Percentiles rank a stretch among this genome's conserved stretches.
These are phyloP conservation scores for Synanceia verrucosa DNA, from an alignment of 2,797 vertebrate species.

Conservation along the genomic window DNA sequence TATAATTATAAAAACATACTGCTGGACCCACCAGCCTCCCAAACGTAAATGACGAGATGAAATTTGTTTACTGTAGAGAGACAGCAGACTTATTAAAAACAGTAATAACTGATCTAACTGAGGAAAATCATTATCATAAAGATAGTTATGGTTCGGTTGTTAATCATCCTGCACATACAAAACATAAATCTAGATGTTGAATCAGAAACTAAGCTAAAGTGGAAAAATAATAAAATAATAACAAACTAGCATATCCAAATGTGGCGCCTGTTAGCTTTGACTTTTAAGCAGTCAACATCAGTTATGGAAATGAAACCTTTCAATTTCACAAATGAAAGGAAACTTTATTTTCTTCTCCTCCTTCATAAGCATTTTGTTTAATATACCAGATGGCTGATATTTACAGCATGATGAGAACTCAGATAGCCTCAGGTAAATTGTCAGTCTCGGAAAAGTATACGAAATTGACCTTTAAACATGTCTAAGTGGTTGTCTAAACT, in stretches of 20 bases:
- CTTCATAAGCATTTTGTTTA: constrained; percentile 20
- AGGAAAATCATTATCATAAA: too few relatives aligned
- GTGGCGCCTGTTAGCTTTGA: constrained; percentile 11
- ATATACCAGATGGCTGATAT: constrained; percentile 55
- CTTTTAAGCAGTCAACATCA: constrained; percentile 37
- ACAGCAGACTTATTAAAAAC: too few relatives aligned
- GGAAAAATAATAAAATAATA: too few relatives aligned
- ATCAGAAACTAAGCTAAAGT: too few relatives aligned
- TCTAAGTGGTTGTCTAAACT: constrained; percentile 41
- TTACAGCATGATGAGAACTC: constrained; percentile 41
- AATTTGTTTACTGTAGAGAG: too few relatives aligned
- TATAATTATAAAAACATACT: too few relatives aligned
- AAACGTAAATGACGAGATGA: too few relatives aligned
- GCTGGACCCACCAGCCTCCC: too few relatives aligned
- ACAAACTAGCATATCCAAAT: constrained; percentile 12
- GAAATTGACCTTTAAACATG: constrained; percentile 64
- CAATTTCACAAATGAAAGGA: constrained; percentile 44
- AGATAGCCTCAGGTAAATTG: constrained; percentile 53
- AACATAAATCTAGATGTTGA: too few relatives aligned
- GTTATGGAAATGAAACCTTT: constrained; percentile 52
- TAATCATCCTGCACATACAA: not conserved
- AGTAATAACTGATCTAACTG: too few relatives aligned
- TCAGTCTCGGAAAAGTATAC: constrained; percentile 55
- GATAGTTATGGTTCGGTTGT: too few relatives aligned
- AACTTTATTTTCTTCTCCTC: constrained; percentile 25